Base-by-base conservation (phyloP, 2,113 vertebrate species). In the Lontra canadensis region DNA sequence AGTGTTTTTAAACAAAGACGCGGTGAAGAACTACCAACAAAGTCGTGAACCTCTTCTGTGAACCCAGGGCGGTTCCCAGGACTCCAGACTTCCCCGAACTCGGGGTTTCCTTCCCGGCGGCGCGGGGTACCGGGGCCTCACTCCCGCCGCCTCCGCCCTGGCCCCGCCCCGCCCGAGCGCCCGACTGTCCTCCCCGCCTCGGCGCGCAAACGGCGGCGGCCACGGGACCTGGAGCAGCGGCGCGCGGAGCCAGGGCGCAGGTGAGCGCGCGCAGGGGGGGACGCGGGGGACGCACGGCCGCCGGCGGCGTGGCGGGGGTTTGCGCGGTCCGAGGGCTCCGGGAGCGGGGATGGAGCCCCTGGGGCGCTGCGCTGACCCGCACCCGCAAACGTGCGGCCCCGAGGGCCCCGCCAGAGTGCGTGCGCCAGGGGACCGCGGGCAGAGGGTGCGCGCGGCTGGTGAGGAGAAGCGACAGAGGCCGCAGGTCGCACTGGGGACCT, bases 121-220 rank as follows among this genome's bases (percentile, higher is more conserved):
- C 5, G 29, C 25, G 13, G 3, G 36, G 5, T 44, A 2, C 90
- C 0, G 39, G 6, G 26, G 13, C 49, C 17, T 18, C 11, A 2
- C 2, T 39, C 7, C n/a, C 0, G 7, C 44, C 7, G 29, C 36
- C 21, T 47, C 55, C 17, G 55, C n/a, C 2, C 47, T 1, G 65
- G 79, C 90, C 47, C 90, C 90, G 52, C 90, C 90, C 90, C 17
- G 52, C 29, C 14, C 0, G 20, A 1, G 1, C 8, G 4, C 20
- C 9, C 8, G 25, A 1, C 9, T 18, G 12, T 18, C 20, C 31
- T 49, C 29, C 15, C 29, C 1, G 39, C 25, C 6, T n/a, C 0
- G 2, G 14, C 12, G 14, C 12, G 8, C 44, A 0, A 3, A 17
- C 6, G 26, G 59, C 47, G 10, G 18, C 59, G 26, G 52, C 52